phyloP scores from a whole-genome alignment of 2,888 invertebrate genomes.

The Cyclophora punctaria region DNA sequence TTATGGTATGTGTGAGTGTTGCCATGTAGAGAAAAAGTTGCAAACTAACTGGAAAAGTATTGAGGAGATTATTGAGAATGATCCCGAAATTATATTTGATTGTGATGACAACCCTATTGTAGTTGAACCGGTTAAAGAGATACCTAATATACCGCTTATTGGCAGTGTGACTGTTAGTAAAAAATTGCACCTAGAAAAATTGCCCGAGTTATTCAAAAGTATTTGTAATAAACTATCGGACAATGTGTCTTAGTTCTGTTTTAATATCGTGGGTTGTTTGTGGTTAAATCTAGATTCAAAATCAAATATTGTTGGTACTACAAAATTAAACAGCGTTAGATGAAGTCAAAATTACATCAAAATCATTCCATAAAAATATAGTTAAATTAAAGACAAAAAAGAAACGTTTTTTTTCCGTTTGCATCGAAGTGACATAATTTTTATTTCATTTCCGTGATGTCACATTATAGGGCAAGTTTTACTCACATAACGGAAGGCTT shows the following conservation, averaged over 20 bases:
- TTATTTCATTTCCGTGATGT: too few relatives aligned
- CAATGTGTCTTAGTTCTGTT: conserved; percentile 21
- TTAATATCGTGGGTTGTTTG: too few relatives aligned
- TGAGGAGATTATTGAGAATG: conserved; percentile 65
- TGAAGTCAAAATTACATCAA: too few relatives aligned
- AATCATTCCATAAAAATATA: too few relatives aligned
- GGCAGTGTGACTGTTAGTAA: conserved; percentile 32
- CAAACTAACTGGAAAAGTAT: conserved; percentile 58
- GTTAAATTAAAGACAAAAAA: too few relatives aligned
- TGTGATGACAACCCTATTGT: conserved; percentile 55
- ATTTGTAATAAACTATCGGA: conserved; percentile 43
- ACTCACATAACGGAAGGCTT: too few relatives aligned
- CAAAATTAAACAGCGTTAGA: too few relatives aligned
- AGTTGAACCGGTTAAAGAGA: conserved; percentile 38
- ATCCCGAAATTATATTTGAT: conserved; percentile 68
- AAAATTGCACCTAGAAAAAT: conserved; percentile 33
- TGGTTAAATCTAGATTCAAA: too few relatives aligned
- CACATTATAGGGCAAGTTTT: too few relatives aligned
- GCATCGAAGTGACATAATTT: too few relatives aligned
- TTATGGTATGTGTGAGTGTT: conserved; percentile 60
- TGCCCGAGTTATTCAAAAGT: conserved; percentile 42
- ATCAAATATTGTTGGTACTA: too few relatives aligned
- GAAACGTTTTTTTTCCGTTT: too few relatives aligned
- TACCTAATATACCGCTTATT: conserved; percentile 14
- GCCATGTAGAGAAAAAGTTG: conserved; percentile 37